Conservation (phyloP, 2,797 vertebrate species). For the Simalia tracyae region DNA sequence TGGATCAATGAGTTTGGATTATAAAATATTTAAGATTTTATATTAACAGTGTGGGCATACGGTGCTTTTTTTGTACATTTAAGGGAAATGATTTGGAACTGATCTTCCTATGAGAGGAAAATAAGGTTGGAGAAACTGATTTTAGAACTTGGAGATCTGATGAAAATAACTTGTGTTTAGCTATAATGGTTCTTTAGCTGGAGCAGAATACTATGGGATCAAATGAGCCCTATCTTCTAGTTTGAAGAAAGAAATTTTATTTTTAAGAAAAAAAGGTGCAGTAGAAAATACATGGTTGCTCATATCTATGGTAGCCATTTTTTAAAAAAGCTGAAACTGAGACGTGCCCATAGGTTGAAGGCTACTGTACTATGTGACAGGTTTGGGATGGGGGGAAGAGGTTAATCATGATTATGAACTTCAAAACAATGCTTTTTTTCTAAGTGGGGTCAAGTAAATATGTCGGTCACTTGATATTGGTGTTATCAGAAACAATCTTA, state of each 20-base stretch:
- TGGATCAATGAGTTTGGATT: not conserved
- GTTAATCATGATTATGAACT: not conserved
- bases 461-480: not conserved
- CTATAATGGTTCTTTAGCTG: not conserved
- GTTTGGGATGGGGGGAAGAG: not conserved
- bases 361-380: not conserved
- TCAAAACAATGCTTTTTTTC: not conserved
- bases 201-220: not conserved
- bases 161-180: not conserved
- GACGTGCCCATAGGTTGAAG: not conserved
- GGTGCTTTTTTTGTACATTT: not conserved
- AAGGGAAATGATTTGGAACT: not conserved
- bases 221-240: not conserved
- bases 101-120: not conserved
- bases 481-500: not conserved
- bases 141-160: not conserved
- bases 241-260: not conserved
- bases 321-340: not conserved
- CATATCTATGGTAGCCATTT: not conserved
- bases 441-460: not conserved
- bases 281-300: not conserved
- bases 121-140: not conserved
- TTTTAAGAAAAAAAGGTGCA: not conserved
- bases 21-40: not conserved
- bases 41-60: not conserved